Conservation (phyloP, 2,888 invertebrate species). For the Cremastinae sp. region DNA sequence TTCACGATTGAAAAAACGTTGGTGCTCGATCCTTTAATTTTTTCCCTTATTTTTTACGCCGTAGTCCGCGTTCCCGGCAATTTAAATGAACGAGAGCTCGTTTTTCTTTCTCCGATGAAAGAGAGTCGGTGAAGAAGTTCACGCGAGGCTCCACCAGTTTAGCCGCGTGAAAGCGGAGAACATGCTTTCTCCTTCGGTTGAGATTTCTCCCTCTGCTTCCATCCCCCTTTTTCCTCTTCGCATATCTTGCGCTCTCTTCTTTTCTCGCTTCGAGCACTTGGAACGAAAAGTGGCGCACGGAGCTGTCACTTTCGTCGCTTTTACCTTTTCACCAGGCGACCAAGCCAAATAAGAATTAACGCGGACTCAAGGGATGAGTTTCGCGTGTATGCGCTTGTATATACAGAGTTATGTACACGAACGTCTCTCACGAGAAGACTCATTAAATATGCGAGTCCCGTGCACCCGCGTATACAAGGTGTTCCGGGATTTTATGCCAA, state of each 20-base stretch:
- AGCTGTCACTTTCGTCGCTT: conserved; percentile 41
- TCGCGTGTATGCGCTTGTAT: conserved; percentile 14
- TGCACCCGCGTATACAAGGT: not conserved
- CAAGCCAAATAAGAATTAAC: conserved; percentile 55
- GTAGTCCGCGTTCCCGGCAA: not conserved
- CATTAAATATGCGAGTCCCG: conserved; percentile 52
- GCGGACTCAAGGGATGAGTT: conserved; percentile 45
- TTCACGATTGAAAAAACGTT: no score
- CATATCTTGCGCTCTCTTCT: no score
- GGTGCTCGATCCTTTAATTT: no score
- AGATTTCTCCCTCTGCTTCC: conserved; percentile 27
- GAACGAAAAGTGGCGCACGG: conserved; percentile 25
- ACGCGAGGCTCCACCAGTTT: conserved; percentile 47
- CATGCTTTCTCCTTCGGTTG: conserved; percentile 28
- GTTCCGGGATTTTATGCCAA: no score
- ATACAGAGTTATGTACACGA: conserved; percentile 22
- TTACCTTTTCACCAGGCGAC: conserved; percentile 48
- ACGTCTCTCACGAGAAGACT: conserved; percentile 44
- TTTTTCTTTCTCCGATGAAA: conserved; percentile 31
- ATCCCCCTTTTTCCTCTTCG: not conserved
- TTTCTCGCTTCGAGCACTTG: not conserved
- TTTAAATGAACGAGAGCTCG: conserved; percentile 25
- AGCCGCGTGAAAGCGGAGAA: conserved; percentile 44
- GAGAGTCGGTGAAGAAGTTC: conserved; percentile 55
- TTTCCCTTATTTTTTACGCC: no score